phyloP scores from a whole-genome alignment of 2,113 vertebrate genomes.

The Callipepla californica region DNA sequence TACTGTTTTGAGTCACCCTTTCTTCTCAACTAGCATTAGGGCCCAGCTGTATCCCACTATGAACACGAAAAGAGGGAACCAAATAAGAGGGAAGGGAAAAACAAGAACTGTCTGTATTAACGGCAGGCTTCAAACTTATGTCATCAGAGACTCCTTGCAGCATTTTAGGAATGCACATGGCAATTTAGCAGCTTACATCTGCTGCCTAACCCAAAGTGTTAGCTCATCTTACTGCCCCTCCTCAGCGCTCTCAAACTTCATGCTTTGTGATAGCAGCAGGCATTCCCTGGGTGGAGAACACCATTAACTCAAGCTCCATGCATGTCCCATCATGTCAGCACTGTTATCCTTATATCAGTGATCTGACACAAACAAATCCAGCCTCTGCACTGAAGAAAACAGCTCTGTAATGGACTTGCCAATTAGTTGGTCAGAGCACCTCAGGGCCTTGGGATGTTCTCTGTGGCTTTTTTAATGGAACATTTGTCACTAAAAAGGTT shows the following conservation, averaged over 20 bases:
- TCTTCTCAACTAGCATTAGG: not conserved
- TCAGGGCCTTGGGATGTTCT: not conserved
- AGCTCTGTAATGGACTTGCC: not conserved
- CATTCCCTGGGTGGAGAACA: not conserved
- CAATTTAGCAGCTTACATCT: not conserved
- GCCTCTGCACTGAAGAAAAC: not conserved
- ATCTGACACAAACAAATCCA: not conserved
- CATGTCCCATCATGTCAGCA: not conserved
- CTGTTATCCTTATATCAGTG: not conserved
- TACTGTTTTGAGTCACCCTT: not conserved
- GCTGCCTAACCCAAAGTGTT: not conserved
- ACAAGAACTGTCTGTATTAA: not conserved
- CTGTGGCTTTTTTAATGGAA: constrained; percentile 1
- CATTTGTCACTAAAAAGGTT: not conserved
- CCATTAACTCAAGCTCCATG: not conserved
- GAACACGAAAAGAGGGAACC: not conserved
- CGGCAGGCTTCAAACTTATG: not conserved
- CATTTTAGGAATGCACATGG: not conserved
- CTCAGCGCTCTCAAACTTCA: not conserved
- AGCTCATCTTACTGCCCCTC: not conserved
- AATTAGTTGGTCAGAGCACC: not conserved
- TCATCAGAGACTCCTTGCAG: not conserved
- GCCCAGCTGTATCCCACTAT: not conserved
- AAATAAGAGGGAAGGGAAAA: not conserved
- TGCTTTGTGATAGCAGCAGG: not conserved